phyloP scores from a whole-genome alignment of 2,113 vertebrate genomes.

The Fregata magnificens region DNA sequence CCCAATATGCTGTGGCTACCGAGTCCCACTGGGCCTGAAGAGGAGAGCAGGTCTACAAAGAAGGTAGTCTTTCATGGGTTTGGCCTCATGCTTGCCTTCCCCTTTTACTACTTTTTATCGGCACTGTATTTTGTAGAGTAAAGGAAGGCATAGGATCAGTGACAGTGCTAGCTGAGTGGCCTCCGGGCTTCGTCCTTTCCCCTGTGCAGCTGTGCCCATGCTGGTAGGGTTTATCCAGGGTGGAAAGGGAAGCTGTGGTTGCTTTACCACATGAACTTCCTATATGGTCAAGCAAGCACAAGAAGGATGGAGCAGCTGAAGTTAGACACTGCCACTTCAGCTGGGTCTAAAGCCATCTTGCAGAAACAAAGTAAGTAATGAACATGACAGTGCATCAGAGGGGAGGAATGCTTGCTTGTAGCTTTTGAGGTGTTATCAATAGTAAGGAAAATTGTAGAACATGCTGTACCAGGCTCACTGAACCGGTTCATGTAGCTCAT shows the following conservation, averaged over 20 bases:
- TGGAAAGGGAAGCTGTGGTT: not conserved
- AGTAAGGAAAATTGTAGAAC: not conserved
- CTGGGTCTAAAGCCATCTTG: not conserved
- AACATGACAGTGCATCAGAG: not conserved
- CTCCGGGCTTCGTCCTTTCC: not conserved
- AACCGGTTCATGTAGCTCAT: not conserved
- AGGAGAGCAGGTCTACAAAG: constrained; percentile 74
- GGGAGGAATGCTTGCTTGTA: not conserved
- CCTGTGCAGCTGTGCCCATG: not conserved
- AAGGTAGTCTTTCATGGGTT: constrained; percentile 61
- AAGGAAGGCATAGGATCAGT: not conserved
- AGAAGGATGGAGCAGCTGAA: not conserved
- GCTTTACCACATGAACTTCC: not conserved
- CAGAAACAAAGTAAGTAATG: not conserved
- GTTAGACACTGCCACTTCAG: not conserved
- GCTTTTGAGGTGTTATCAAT: not conserved
- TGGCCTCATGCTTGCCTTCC: not conserved
- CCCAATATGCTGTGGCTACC: constrained; percentile 82
- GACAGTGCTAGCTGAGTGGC: not conserved
- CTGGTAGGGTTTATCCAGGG: not conserved
- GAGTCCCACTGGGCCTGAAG: constrained; percentile 68
- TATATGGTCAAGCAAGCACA: not conserved
- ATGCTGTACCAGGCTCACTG: not conserved
- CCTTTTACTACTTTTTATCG: not conserved
- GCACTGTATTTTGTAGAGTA: not conserved